phyloP scores from a whole-genome alignment of 2,888 invertebrate species.

The Mythimna vitellina region DNA sequence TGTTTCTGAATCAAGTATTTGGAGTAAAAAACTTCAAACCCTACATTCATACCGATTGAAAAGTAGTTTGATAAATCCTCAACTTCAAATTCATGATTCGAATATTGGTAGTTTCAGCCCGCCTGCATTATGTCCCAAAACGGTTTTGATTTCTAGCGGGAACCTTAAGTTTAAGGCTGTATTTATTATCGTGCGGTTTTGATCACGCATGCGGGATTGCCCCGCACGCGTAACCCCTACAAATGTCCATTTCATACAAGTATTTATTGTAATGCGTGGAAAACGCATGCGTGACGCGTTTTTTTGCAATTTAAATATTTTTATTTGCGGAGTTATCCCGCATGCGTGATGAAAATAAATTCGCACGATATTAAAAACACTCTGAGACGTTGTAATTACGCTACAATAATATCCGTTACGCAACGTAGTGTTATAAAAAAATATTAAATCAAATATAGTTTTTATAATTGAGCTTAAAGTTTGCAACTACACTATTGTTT shows the following conservation, averaged over 20 bases:
- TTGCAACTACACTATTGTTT: background rate
- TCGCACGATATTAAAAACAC: too few species aligned
- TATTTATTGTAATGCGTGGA: too few species aligned
- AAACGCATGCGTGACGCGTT: too few species aligned
- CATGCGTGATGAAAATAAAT: too few species aligned
- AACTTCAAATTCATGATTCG: background rate
- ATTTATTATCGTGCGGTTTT: too few species aligned
- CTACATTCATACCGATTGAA: background rate
- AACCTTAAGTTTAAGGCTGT: background rate
- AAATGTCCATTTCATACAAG: too few species aligned
- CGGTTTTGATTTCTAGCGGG: background rate
- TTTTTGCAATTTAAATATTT: too few species aligned
- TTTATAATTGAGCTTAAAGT: background rate
- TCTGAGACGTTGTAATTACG: too few species aligned
- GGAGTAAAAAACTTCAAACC: background rate
- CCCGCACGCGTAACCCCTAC: too few species aligned
- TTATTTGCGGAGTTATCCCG: too few species aligned
- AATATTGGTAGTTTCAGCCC: background rate
- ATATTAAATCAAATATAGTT: conserved; percentile 1
- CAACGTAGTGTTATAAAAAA: background rate
- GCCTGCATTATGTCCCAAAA: background rate
- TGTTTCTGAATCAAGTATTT: background rate
- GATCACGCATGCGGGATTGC: too few species aligned
- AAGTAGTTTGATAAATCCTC: background rate
- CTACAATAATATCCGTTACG: background rate